Evolutionary conservation across 2,888 invertebrate species (phyloP).

Genomic region (Dolichomitus sp.): DNA sequence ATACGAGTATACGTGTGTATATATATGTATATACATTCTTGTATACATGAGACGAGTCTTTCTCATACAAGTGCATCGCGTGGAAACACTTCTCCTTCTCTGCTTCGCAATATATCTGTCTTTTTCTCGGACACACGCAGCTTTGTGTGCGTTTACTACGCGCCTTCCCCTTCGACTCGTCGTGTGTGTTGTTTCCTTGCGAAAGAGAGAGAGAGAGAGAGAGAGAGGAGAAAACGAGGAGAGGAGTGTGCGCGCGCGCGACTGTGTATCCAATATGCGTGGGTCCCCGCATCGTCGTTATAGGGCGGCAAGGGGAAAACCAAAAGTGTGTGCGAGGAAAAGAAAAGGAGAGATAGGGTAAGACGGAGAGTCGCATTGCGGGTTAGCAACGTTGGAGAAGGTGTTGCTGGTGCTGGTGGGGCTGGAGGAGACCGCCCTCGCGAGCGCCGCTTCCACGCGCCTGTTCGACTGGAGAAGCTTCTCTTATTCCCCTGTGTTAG

Average conservation of each 20-base stretch:
- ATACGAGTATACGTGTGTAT: slow-evolving; percentile 12
- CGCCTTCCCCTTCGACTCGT: slow-evolving; percentile 26
- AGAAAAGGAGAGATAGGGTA: background rate
- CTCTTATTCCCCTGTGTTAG: slow-evolving; percentile 54
- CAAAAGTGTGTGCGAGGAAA: background rate
- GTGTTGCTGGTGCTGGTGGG: slow-evolving; percentile 81
- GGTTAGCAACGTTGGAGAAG: slow-evolving; percentile 70
- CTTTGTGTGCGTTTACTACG: slow-evolving; percentile 57
- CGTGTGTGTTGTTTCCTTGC: slow-evolving; percentile 20
- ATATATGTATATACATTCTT: background rate
- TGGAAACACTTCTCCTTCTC: slow-evolving; percentile 39
- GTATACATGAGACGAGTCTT: background rate
- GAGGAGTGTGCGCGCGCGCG: background rate
- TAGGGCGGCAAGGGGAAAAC: background rate
- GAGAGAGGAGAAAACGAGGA: background rate
- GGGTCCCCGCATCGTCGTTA: slow-evolving; percentile 25
- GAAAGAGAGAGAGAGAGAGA: background rate
- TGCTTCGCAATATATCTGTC: slow-evolving; percentile 10
- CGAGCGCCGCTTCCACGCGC: slow-evolving; percentile 59
- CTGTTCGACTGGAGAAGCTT: slow-evolving; percentile 39
- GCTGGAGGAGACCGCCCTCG: slow-evolving; percentile 69
- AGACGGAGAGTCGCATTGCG: slow-evolving; percentile 35
- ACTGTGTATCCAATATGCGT: slow-evolving; percentile 53
- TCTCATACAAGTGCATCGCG: slow-evolving; percentile 3
- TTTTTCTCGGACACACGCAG: slow-evolving; percentile 23